These are phyloP conservation scores for Drosophila infuscata DNA, from an alignment of 2,888 invertebrate species.

Conservation along the genomic window DNA sequence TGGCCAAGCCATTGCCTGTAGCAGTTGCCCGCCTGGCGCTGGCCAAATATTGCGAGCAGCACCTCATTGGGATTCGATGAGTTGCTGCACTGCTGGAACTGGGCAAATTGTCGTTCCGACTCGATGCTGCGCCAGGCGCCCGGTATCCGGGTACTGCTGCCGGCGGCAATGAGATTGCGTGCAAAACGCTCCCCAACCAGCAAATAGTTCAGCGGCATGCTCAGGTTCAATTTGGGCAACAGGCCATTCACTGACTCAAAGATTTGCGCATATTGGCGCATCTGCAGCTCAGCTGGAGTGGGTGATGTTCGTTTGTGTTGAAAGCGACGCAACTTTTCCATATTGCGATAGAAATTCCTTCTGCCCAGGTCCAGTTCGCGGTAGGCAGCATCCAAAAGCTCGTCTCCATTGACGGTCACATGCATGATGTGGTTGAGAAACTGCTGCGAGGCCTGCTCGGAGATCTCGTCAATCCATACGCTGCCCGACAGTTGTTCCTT, in stretches of 20 bases:
- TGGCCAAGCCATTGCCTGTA: slow-evolving; percentile 74
- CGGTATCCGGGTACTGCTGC: slow-evolving; percentile 70
- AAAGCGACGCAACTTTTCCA: slow-evolving; percentile 81
- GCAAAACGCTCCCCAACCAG: slow-evolving; percentile 79
- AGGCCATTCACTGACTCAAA: slow-evolving; percentile 71
- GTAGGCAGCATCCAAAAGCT: slow-evolving; percentile 75
- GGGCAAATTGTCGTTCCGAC: slow-evolving; percentile 78
- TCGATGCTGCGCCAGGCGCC: slow-evolving; percentile 84
- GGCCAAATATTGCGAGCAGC: slow-evolving; percentile 73
- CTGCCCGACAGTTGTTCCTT: slow-evolving; percentile 71
- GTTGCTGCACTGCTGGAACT: slow-evolving; percentile 71
- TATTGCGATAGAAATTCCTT: slow-evolving; percentile 82
- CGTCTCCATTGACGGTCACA: slow-evolving; percentile 79
- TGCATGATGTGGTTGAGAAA: slow-evolving; percentile 81
- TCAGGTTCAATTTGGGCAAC: slow-evolving; percentile 71
- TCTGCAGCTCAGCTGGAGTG: slow-evolving; percentile 33
- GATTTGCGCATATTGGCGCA: slow-evolving; percentile 69
- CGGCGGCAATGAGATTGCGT: slow-evolving; percentile 78
- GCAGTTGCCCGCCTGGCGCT: slow-evolving; percentile 65
- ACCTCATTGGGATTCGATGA: slow-evolving; percentile 68
- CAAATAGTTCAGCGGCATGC: slow-evolving; percentile 74
- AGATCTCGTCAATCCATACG: slow-evolving; percentile 83
- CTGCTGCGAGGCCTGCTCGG: slow-evolving; percentile 77
- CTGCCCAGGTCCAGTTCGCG: slow-evolving; percentile 69
- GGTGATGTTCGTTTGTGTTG: slow-evolving; percentile 48